A percentile compares a stretch with the other conserved stretches of the same genome.
Evolutionary conservation across 2,888 invertebrate species (phyloP).

Genomic region (Cryptocephalus moraei): DNA sequence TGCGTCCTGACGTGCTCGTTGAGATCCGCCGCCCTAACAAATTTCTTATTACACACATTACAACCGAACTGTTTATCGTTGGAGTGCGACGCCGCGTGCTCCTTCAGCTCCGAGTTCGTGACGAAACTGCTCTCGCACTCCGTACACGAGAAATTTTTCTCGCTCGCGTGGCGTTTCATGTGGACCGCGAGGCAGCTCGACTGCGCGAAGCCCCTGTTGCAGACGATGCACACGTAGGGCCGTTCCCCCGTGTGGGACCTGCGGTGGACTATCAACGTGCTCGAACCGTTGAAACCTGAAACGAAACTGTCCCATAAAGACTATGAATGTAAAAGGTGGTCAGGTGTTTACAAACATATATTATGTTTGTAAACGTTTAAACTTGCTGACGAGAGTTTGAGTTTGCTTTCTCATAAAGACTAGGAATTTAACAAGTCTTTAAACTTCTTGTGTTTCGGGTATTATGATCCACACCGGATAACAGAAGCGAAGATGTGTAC

Average conservation of each 20-base stretch:
- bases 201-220: slow-evolving; percentile 35
- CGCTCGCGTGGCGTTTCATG: slow-evolving; percentile 31
- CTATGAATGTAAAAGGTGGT: background rate
- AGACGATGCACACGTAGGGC: slow-evolving; percentile 34
- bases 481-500: too few species aligned
- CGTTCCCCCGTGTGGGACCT: slow-evolving; percentile 36
- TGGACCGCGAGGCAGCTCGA: slow-evolving; percentile 37
- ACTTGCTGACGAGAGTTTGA: too few species aligned
- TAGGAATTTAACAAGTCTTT: too few species aligned
- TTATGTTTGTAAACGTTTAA: too few species aligned
- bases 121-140: slow-evolving; percentile 4
- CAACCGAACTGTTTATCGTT: slow-evolving; percentile 8
- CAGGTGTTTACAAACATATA: too few species aligned
- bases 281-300: slow-evolving; percentile 36
- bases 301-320: background rate
- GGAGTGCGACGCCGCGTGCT: slow-evolving; percentile 3
- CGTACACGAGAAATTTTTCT: background rate
- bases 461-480: too few species aligned
- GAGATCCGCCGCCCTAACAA: slow-evolving; percentile 4
- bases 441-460: too few species aligned
- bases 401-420: too few species aligned
- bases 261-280: slow-evolving; percentile 34
- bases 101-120: slow-evolving; percentile 5
- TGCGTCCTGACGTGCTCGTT: slow-evolving; percentile 8
- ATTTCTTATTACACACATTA: slow-evolving; percentile 8